These are phyloP conservation scores for Aphodius granarius DNA, from an alignment of 2,888 invertebrate species.

Conservation along the genomic window DNA sequence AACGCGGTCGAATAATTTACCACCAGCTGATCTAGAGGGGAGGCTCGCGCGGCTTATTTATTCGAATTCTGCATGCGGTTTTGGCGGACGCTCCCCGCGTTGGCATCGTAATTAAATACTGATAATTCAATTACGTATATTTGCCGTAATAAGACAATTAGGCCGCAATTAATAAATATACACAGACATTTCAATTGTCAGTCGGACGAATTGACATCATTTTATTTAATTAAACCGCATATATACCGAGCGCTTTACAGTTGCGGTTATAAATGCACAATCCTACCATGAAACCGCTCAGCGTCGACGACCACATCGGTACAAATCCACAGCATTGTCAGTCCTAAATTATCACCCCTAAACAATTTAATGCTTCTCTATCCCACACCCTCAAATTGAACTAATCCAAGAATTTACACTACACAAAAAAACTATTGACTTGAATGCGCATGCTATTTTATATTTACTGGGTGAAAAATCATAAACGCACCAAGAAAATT, in stretches of 20 bases:
- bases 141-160: constrained; percentile 21
- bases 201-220: constrained; percentile 6
- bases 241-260: neutral
- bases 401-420: neutral
- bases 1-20: constrained; percentile 40
- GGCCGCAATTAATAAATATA: constrained; percentile 11
- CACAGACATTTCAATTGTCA: constrained; percentile 10
- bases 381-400: neutral
- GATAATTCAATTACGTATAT: constrained; percentile 21
- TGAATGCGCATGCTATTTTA: too few species aligned
- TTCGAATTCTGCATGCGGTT: constrained; percentile 23
- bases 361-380: neutral
- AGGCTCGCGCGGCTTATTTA: constrained; percentile 29
- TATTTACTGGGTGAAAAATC: too few species aligned
- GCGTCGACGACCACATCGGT: too few species aligned
- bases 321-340: neutral
- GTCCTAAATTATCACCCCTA: neutral
- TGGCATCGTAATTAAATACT: constrained; percentile 20
- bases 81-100: constrained; percentile 1
- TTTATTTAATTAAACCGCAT: constrained; percentile 14
- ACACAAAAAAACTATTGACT: too few species aligned
- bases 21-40: constrained; percentile 28
- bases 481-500: too few species aligned
- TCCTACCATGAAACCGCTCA: neutral
- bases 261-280: neutral